These are phyloP conservation scores for Standfussiana lucernea DNA, from an alignment of 2,888 invertebrate species.

Conservation along the genomic window DNA sequence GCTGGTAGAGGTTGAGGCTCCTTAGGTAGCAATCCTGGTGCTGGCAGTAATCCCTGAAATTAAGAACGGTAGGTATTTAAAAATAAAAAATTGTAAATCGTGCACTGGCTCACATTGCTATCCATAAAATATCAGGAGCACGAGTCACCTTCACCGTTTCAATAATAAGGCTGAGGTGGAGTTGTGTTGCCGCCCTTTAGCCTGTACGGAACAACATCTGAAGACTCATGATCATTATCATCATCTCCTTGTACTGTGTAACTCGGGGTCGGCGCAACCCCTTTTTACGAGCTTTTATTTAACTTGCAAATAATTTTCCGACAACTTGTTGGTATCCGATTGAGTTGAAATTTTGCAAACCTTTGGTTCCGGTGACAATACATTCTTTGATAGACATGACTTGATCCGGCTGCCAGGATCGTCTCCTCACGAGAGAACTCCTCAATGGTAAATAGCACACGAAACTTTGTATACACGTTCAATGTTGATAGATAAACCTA, in stretches of 20 bases:
- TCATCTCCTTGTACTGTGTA: not conserved
- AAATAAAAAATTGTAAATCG: not conserved
- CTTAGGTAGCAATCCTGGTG: conserved; percentile 71
- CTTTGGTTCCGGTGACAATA: no score
- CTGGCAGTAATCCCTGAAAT: conserved; percentile 81
- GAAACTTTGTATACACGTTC: not conserved
- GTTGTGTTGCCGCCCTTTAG: no score
- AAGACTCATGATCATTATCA: no score
- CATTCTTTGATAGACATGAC: no score
- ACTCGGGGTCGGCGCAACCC: no score
- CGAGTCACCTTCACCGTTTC: not conserved
- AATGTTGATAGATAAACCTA: not conserved
- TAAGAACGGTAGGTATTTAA: not conserved
- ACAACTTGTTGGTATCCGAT: no score
- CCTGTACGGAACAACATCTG: no score
- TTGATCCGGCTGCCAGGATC: no score
- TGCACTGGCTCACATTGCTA: conserved; percentile 8
- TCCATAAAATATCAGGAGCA: not conserved
- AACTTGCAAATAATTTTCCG: no score
- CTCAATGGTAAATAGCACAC: not conserved
- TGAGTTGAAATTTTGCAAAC: no score
- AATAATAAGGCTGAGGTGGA: not conserved
- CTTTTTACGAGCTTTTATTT: no score
- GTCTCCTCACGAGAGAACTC: not conserved
- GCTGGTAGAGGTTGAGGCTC: conserved; percentile 63